These are phyloP conservation scores for Mamestra configurata DNA, from an alignment of 1,140 invertebrate species.

Conservation along the genomic window DNA sequence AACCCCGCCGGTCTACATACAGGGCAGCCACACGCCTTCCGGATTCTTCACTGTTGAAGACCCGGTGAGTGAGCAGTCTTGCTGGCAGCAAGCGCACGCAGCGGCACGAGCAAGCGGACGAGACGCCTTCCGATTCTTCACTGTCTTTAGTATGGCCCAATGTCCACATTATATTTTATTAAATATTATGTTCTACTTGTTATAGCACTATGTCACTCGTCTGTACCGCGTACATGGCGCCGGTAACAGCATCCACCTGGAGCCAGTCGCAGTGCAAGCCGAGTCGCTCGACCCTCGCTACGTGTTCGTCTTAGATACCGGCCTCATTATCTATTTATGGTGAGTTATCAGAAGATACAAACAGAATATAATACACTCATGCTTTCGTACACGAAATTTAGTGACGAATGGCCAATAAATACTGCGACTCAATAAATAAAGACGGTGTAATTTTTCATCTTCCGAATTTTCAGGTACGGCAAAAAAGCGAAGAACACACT, in stretches of 20 bases:
- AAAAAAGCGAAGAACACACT: constrained; percentile 97
- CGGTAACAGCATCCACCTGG: constrained; percentile 96
- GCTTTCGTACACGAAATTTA: too few relatives aligned
- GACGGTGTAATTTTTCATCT: background rate
- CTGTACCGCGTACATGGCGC: constrained; percentile 97
- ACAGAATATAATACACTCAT: too few relatives aligned
- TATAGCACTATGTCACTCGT: constrained; percentile 93
- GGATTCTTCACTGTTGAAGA: too few relatives aligned
- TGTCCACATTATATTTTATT: too few relatives aligned
- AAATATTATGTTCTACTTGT: constrained; percentile 50
- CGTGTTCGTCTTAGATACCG: constrained; percentile 97
- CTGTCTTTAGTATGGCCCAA: too few relatives aligned
- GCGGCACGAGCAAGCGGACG: constrained; percentile 87
- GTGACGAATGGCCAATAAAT: too few relatives aligned
- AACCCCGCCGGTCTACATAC: too few relatives aligned
- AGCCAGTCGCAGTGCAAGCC: constrained; percentile 93
- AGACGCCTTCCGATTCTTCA: too few relatives aligned
- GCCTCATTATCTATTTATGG: constrained; percentile 97
- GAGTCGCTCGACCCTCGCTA: constrained; percentile 95
- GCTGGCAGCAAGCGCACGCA: too few relatives aligned
- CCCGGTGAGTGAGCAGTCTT: too few relatives aligned
- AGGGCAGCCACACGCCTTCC: too few relatives aligned
- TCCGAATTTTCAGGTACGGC: constrained; percentile 89
- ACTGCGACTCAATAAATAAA: too few relatives aligned
- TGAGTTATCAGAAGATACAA: constrained; percentile 86